These are phyloP conservation scores for Aurelia sp. DNA, from an alignment of 30 jellyfish, hydroid and myxozoan species.

Conservation along the genomic window DNA sequence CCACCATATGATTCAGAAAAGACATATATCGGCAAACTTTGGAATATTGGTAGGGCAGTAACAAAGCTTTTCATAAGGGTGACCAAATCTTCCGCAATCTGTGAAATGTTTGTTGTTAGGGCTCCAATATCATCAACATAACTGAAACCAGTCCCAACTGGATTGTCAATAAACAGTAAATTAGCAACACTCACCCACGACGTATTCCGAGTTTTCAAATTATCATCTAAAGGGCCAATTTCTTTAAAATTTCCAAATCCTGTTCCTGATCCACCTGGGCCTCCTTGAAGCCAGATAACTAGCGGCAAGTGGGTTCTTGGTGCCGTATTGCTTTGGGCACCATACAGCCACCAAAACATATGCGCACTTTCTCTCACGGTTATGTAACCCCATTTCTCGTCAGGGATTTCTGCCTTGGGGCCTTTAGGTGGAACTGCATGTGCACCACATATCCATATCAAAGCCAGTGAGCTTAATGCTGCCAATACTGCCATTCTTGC, in stretches of 20 bases:
- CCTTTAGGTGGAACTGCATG: background rate
- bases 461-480: too few relatives aligned
- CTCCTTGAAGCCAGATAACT: constrained; percentile 95
- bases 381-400: constrained; percentile 95
- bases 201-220: constrained; percentile 78
- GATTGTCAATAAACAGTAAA: constrained; percentile 86
- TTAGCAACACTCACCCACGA: constrained; percentile 83
- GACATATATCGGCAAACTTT: constrained; percentile 70
- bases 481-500: too few relatives aligned
- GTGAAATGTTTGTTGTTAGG: constrained; percentile 77
- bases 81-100: constrained; percentile 87
- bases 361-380: constrained; percentile 89
- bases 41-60: constrained; percentile 47
- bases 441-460: too few relatives aligned
- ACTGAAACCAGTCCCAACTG: constrained; percentile 96
- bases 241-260: constrained; percentile 92
- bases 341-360: constrained; percentile 96
- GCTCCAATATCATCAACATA: constrained; percentile 79
- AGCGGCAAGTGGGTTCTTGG: constrained; percentile 66
- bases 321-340: constrained; percentile 64
- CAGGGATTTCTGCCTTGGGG: constrained; percentile 58
- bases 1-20: constrained; percentile 95
- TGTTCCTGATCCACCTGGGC: constrained; percentile 95
- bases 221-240: constrained; percentile 85
- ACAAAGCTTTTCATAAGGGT: constrained; percentile 67